Conservation (phyloP, 30 jellyfish, hydroid and myxozoan species). For the Turritopsis rubra region DNA sequence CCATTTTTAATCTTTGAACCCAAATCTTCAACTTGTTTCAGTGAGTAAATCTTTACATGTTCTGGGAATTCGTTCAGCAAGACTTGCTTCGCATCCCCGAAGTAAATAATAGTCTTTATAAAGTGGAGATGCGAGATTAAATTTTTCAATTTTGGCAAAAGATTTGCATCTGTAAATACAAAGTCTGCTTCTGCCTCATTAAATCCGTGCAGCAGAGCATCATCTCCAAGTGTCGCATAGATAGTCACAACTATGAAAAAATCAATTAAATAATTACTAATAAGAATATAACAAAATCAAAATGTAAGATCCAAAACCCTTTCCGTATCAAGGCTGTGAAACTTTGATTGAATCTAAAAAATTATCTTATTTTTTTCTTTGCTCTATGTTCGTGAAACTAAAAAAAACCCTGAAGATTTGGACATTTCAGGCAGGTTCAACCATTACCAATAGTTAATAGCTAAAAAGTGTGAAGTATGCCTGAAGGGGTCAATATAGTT, state of each 20-base stretch:
- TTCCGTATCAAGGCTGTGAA: neutral
- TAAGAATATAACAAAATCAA: neutral
- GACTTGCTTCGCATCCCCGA: constrained; percentile 77
- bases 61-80: constrained; percentile 59
- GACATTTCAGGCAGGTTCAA: no score
- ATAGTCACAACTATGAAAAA: constrained; percentile 70
- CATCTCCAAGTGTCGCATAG: constrained; percentile 95
- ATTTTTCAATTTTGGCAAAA: constrained; percentile 66
- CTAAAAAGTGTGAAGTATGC: no score
- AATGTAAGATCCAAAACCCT: neutral
- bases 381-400: no score
- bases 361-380: no score
- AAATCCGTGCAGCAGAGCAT: constrained; percentile 81
- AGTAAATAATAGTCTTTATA: constrained; percentile 55
- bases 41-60: constrained; percentile 50
- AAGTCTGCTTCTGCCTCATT: constrained; percentile 72
- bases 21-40: constrained; percentile 53
- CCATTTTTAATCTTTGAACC: constrained; percentile 63
- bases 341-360: no score
- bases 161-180: constrained; percentile 60
- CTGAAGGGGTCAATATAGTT: no score
- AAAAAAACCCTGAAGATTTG: no score
- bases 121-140: constrained; percentile 54
- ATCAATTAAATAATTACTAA: neutral
- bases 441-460: no score